phyloP scores from a whole-genome alignment of 2,888 invertebrate genomes.

The Ganaspis brasiliensis region DNA sequence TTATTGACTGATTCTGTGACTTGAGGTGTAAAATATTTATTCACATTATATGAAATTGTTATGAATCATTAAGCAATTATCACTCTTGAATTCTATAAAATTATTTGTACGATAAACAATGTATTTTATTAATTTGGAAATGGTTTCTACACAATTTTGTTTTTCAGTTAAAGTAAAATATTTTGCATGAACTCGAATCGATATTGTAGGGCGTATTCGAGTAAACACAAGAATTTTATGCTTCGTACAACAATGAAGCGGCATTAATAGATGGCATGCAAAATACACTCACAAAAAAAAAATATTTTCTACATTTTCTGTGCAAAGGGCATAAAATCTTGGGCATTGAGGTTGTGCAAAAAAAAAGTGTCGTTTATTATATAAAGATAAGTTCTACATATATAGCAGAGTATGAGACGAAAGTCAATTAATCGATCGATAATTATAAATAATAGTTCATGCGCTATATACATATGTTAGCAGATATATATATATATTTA shows the following conservation, averaged over 20 bases:
- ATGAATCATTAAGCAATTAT: not conserved
- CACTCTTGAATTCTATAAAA: not conserved
- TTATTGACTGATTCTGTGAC: no score
- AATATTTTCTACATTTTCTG: conserved; percentile 11
- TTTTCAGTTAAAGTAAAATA: not conserved
- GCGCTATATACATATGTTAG: not conserved
- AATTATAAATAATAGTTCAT: conserved; percentile 23
- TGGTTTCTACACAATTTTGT: not conserved
- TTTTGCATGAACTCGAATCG: conserved; percentile 1
- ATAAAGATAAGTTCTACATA: conserved; percentile 8
- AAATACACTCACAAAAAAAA: not conserved
- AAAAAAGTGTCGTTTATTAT: conserved; percentile 9
- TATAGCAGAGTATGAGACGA: conserved; percentile 28
- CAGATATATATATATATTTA: conserved; percentile 3
- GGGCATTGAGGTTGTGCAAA: not conserved
- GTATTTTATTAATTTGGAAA: not conserved
- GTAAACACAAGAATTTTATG: conserved; percentile 24
- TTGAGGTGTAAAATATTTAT: no score
- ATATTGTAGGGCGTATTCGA: conserved; percentile 25
- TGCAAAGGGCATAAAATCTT: conserved; percentile 1
- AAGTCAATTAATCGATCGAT: conserved; percentile 41
- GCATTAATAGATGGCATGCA: not conserved
- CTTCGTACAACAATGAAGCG: not conserved
- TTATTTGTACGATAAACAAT: no score
- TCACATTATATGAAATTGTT: no score